Percentiles rank a stretch among this genome's conserved stretches.
phyloP scores from a whole-genome alignment of 2,797 vertebrate genomes.

The Enteromius mattozi region DNA sequence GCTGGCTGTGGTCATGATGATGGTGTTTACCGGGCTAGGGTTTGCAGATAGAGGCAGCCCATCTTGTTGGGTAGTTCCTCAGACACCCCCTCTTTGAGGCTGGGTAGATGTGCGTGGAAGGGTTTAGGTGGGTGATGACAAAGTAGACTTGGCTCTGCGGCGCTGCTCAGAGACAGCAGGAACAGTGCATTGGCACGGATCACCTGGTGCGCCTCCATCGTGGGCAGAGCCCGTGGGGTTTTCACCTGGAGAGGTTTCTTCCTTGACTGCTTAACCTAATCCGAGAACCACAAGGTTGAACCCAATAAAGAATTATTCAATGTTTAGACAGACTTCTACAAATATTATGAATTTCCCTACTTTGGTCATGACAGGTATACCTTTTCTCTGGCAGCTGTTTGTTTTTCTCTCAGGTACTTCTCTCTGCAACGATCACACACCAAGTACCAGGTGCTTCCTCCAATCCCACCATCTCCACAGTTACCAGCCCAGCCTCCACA shows the following conservation, averaged over 20 bases:
- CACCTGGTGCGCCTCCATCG: constrained; percentile 99
- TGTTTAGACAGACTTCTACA: background rate
- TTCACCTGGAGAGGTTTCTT: constrained; percentile 97
- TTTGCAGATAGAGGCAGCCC: constrained; percentile 97
- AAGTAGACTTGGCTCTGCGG: constrained; percentile 93
- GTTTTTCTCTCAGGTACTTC: constrained; percentile 97
- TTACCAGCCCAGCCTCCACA: constrained; percentile 99
- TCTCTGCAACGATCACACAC: constrained; percentile 97
- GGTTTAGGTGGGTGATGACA: constrained; percentile 94
- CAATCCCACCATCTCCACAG: constrained; percentile 96
- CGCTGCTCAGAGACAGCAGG: constrained; percentile 95
- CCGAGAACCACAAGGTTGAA: background rate
- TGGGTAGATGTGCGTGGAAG: constrained; percentile 92
- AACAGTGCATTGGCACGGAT: constrained; percentile 97
- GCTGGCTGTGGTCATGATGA: background rate
- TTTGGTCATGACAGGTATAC: constrained; percentile 68
- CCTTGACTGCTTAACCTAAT: constrained; percentile 94
- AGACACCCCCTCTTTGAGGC: constrained; percentile 95
- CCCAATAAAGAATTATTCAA: background rate
- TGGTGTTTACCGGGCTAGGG: constrained; percentile 89
- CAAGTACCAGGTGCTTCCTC: constrained; percentile 98
- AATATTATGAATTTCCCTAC: background rate
- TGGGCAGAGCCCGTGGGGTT: constrained; percentile 94
- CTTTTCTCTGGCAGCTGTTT: constrained; percentile 97
- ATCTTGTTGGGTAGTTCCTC: constrained; percentile 96